Conservation (phyloP, 2,888 invertebrate genomes). For the Coronaproctus castanopsis region DNA sequence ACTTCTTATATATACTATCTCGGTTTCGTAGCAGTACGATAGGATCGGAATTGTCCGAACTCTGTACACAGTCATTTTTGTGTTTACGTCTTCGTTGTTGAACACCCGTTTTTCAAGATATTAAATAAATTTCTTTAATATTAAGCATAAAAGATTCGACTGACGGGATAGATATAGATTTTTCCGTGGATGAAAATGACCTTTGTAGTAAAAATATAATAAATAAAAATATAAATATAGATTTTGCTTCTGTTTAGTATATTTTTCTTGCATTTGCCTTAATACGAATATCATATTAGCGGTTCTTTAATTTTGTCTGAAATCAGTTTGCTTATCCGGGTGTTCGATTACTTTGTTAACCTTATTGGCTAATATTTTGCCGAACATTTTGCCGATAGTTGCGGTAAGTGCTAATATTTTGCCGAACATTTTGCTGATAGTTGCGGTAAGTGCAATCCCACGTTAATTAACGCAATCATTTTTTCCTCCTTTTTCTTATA, state of each 20-base stretch:
- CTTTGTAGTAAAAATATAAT: too few species aligned
- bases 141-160: too few species aligned
- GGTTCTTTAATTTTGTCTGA: neutral
- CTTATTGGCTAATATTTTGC: neutral
- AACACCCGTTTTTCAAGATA: too few species aligned
- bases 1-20: too few species aligned
- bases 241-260: neutral
- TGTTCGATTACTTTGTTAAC: neutral
- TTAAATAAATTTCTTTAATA: too few species aligned
- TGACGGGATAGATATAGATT: too few species aligned
- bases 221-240: too few species aligned
- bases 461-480: neutral
- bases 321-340: neutral
- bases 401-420: neutral
- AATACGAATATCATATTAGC: neutral
- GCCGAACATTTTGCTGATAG: neutral
- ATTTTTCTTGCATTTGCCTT: neutral
- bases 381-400: neutral
- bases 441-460: neutral
- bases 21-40: too few species aligned
- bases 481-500: neutral
- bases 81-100: too few species aligned
- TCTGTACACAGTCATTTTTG: too few species aligned
- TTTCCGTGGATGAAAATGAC: too few species aligned
- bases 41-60: too few species aligned